Evolutionary conservation across 2,797 vertebrate genomes (phyloP).

Genomic region (Miichthys miiuy): DNA sequence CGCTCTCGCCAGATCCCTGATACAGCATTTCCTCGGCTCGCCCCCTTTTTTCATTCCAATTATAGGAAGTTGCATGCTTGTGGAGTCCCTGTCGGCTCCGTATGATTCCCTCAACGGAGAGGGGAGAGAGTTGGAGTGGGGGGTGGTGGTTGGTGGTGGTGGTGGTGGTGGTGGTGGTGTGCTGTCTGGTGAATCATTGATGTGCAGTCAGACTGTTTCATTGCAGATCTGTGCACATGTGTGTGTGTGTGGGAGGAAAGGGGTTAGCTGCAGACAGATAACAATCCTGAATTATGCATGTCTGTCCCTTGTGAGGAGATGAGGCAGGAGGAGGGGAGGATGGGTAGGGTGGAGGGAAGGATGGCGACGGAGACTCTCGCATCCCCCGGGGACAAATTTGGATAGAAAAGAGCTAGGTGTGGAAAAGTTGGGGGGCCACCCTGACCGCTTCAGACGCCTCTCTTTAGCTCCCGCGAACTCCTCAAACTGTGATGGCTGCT

Average conservation of each 20-base stretch:
- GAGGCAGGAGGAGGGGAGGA: not conserved
- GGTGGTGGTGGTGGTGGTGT: not conserved
- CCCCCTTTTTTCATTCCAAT: conserved; percentile 74
- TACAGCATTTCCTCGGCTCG: conserved; percentile 64
- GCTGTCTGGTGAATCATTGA: conserved; percentile 79
- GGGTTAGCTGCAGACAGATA: conserved; percentile 66
- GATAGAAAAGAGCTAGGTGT: conserved; percentile 48
- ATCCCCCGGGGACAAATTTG: conserved; percentile 66
- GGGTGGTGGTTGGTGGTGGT: not conserved
- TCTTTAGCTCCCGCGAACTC: conserved; percentile 50
- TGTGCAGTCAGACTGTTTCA: conserved; percentile 80
- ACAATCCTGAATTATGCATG: conserved; percentile 73
- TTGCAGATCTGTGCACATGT: conserved; percentile 66
- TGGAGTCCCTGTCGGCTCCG: conserved; percentile 77
- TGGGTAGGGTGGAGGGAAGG: not conserved
- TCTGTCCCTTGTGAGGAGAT: conserved; percentile 46
- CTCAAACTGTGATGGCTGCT: conserved; percentile 37
- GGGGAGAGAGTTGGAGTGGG: not conserved
- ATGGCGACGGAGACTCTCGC: conserved; percentile 41
- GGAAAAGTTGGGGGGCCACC: conserved; percentile 42
- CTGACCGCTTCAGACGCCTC: conserved; percentile 53
- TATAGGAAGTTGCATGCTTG: conserved; percentile 75
- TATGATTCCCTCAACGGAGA: conserved; percentile 70
- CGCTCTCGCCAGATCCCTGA: conserved; percentile 73
- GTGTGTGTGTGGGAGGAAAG: conserved; percentile 12